A percentile compares a stretch with the other conserved stretches of the same genome.
phyloP scores from a whole-genome alignment of 2,797 vertebrate species.

The Gymnoscopelus microlampas region DNA sequence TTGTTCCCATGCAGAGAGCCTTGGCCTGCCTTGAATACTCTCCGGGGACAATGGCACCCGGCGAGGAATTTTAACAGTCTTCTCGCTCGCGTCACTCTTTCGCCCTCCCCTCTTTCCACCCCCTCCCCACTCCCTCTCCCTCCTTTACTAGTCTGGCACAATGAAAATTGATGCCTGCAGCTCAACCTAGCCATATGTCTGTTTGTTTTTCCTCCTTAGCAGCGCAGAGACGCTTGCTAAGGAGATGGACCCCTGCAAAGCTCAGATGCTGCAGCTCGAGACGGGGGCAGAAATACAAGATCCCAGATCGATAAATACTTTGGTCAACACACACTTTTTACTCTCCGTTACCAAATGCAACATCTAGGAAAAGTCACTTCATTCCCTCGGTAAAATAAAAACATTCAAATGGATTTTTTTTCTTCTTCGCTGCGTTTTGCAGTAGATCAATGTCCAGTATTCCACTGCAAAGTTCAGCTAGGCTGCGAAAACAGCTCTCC shows the following conservation, averaged over 20 bases:
- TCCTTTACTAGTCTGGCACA: conserved; percentile 38
- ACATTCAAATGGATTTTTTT: conserved; percentile 50
- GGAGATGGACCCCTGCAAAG: conserved; percentile 4
- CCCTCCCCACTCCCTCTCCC: conserved; percentile 37
- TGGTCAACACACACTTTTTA: conserved; percentile 58
- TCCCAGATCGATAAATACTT: conserved; percentile 57
- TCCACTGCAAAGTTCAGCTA: conserved; percentile 48
- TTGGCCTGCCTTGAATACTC: conserved; percentile 64
- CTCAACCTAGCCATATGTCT: conserved; percentile 53
- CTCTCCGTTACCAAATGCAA: conserved; percentile 60
- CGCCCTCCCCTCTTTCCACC: conserved; percentile 11
- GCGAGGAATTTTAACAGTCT: conserved; percentile 61
- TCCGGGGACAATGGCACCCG: conserved; percentile 66
- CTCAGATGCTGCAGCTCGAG: conserved; percentile 31
- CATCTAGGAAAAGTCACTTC: conserved; percentile 51
- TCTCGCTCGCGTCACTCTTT: conserved; percentile 27
- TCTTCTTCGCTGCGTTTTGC: conserved; percentile 50
- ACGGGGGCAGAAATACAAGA: conserved; percentile 39
- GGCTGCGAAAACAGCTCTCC: conserved; percentile 62
- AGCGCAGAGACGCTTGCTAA: conserved; percentile 47
- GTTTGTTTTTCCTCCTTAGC: conserved; percentile 52
- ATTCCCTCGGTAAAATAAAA: conserved; percentile 56
- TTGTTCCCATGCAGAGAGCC: conserved; percentile 67
- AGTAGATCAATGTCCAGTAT: conserved; percentile 45
- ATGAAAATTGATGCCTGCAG: conserved; percentile 59